These are phyloP conservation scores for Cyrtonyx montezumae DNA, from an alignment of 2,113 vertebrate genomes.

Conservation along the genomic window DNA sequence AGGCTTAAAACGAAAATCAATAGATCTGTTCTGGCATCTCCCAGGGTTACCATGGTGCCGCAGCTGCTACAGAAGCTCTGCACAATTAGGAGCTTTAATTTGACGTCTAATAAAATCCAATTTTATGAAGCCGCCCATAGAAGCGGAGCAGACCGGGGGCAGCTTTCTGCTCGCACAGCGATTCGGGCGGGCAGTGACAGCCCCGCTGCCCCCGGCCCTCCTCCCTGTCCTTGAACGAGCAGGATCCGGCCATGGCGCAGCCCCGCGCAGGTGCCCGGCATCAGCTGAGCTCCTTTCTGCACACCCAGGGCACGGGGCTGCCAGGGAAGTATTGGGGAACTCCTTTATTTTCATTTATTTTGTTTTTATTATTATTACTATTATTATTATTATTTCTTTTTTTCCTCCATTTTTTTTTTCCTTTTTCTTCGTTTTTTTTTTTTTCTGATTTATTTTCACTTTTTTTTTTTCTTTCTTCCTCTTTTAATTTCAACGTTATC, in stretches of 20 bases:
- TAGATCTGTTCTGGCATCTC: slow-evolving; percentile 7
- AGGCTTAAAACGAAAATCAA: neutral
- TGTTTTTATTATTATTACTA: no score
- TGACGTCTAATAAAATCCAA: slow-evolving; percentile 28
- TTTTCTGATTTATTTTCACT: no score
- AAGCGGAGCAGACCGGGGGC: slow-evolving; percentile 11
- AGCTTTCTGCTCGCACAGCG: neutral
- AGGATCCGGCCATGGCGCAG: neutral
- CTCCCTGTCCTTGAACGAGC: neutral
- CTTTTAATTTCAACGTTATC: neutral
- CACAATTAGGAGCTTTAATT: slow-evolving; percentile 30
- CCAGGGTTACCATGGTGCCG: slow-evolving; percentile 36
- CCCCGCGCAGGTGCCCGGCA: neutral
- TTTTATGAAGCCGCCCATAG: neutral
- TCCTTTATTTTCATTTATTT: neutral
- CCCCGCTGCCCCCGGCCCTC: neutral
- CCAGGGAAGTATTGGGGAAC: accelerated
- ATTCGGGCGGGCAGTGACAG: neutral
- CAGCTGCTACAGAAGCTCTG: slow-evolving; percentile 7
- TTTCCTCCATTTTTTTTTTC: no score
- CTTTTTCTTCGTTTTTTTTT: no score
- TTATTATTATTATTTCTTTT: no score
- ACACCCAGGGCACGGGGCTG: neutral
- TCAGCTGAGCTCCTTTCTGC: neutral
- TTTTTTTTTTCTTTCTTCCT: no score